Base-by-base conservation (phyloP, 2,888 invertebrate genomes). In the Philonicus albiceps region DNA sequence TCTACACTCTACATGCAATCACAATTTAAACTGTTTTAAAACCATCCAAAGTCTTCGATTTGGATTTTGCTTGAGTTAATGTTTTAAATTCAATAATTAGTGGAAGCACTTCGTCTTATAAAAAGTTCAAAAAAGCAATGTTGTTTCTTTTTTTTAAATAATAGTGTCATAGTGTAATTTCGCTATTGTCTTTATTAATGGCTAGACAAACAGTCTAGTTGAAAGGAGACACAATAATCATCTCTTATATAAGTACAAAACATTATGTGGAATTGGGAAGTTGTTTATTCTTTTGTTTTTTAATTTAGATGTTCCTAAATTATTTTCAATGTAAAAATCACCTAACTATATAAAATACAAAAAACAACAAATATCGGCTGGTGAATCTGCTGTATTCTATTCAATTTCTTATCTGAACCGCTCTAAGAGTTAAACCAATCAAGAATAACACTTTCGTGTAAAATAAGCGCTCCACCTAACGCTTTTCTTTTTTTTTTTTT, bases 181-280 rank as follows among this genome's bases (percentile, higher is more conserved):
- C 31, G n/a, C 31, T 76, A 40, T 40, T 76, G 76, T 76, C 27
- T 76, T 40, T 76, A 37, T 76, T 37, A 74, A 37, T 40, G 40
- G 27, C 49, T 80, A 31, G 80, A 31, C 53, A 49, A 27, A 49
- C 49, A 80, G 19, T 53, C 31, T 22, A 40, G 43, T 22, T 27
- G 22, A 30, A 27, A 49, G 11, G 49, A 80, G 80, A 80, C 49
- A 27, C 22, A 22, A 40, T 80, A 27, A 49, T 53, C 49, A 80
- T 80, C 49, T 49, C 27, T 53, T n/a, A 80, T 80, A 30, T 80
- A 80, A 80, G 80, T 80, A 80, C 80, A 80, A 80, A 80, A 80
- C 74, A 80, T 80, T 80, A 7, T 53, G 11, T 80, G 53, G 80
- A 49, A 53, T 30, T 30, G 80, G 80, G 34, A 80, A 30, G 27